Conservation (phyloP, 1,140 invertebrate species). For the Idris sp. region DNA sequence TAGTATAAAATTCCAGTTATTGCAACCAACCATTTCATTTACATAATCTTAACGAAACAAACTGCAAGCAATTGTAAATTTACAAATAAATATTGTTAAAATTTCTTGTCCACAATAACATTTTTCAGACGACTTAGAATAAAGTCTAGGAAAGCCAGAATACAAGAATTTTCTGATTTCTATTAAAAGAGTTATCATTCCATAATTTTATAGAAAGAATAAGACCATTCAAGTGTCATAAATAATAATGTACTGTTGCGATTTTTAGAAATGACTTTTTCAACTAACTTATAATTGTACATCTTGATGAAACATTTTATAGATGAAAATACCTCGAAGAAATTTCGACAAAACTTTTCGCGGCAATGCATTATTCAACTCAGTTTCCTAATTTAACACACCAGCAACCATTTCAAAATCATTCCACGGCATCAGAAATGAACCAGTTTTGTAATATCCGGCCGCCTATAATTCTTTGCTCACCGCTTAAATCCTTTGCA, state of each 20-base stretch:
- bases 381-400: not conserved
- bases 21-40: conserved; percentile 42
- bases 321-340: conserved; percentile 24
- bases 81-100: conserved; percentile 16
- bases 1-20: conserved; percentile 43
- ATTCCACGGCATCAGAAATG: conserved; percentile 1
- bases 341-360: conserved; percentile 18
- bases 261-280: too few species aligned
- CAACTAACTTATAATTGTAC: conserved; percentile 28
- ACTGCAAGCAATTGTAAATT: not conserved
- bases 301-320: conserved; percentile 15
- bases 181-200: too few species aligned
- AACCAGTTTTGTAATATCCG: conserved; percentile 18
- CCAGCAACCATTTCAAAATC: not conserved
- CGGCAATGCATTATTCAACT: conserved; percentile 33
- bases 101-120: conserved; percentile 4
- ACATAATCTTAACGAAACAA: conserved; percentile 28
- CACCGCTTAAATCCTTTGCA: conserved; percentile 9
- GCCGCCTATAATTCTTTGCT: conserved; percentile 5
- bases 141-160: too few species aligned
- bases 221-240: too few species aligned
- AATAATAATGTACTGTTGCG: too few species aligned
- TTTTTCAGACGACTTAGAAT: too few species aligned
- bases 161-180: too few species aligned
- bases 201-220: too few species aligned